These are phyloP conservation scores for Trichechus manatus DNA, from an alignment of 2,113 vertebrate genomes.

Conservation along the genomic window DNA sequence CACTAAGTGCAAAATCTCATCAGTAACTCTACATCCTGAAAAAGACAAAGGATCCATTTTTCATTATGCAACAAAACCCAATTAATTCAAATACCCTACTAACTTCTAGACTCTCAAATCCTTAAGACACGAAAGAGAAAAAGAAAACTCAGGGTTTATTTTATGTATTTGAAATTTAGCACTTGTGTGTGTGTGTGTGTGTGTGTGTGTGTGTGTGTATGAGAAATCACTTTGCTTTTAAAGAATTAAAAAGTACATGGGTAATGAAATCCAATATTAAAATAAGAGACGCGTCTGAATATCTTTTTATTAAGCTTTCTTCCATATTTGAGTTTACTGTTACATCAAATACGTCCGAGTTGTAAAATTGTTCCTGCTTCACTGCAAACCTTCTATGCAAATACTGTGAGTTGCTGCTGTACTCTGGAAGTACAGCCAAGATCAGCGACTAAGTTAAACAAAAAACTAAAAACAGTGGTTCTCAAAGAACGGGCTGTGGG, in stretches of 20 bases:
- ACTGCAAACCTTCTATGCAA: constrained; percentile 48
- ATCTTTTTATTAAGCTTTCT: constrained; percentile 17
- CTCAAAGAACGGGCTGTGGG: background rate
- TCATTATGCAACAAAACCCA: constrained; percentile 42
- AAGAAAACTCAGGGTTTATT: constrained; percentile 28
- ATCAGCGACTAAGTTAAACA: background rate
- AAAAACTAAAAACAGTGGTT: constrained; percentile 42
- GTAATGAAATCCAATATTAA: constrained; percentile 50
- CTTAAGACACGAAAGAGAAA: constrained; percentile 51
- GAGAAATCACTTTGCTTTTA: constrained; percentile 23
- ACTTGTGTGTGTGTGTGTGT: too few relatives aligned
- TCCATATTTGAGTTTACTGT: constrained; percentile 38
- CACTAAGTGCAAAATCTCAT: constrained; percentile 98
- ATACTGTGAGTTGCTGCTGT: constrained; percentile 12
- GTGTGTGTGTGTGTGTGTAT: background rate
- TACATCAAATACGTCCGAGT: constrained; percentile 3
- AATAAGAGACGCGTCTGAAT: background rate
- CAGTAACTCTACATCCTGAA: constrained; percentile 97
- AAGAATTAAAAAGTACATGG: constrained; percentile 35
- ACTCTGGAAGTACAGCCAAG: constrained; percentile 14
- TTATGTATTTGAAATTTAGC: constrained; percentile 28
- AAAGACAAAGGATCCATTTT: constrained; percentile 69
- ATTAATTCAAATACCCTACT: constrained; percentile 38
- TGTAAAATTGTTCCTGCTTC: constrained; percentile 19
- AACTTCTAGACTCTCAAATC: constrained; percentile 32